A percentile compares a stretch with the other conserved stretches of the same genome.
phyloP scores from a whole-genome alignment of 2,797 vertebrate species.

The Limosa lapponica region DNA sequence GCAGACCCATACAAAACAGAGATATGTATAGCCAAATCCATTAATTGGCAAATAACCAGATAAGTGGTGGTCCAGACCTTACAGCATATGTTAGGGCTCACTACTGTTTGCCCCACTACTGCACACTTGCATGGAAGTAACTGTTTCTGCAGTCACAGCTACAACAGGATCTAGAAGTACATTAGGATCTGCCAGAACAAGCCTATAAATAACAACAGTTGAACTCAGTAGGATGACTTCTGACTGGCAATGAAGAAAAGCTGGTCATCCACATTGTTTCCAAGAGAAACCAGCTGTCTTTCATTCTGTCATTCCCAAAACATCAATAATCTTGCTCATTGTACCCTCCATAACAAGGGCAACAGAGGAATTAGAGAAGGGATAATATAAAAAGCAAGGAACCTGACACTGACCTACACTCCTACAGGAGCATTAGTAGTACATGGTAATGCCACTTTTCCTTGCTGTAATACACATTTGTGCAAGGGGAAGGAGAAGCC shows the following conservation, averaged over 20 bases:
- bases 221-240: background rate
- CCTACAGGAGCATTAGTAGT: background rate
- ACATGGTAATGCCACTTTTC: background rate
- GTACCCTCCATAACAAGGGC: background rate
- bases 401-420: background rate
- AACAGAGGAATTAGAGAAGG: background rate
- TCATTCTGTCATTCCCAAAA: background rate
- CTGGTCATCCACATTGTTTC: background rate
- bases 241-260: background rate
- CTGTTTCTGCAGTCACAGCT: background rate
- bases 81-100: background rate
- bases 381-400: background rate
- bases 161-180: background rate
- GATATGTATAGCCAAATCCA: background rate
- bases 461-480: background rate
- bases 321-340: background rate
- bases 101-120: background rate
- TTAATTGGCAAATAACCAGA: background rate
- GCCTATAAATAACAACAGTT: background rate
- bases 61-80: background rate
- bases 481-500: background rate
- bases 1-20: background rate
- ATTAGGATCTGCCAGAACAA: background rate
- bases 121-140: background rate
- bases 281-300: background rate